Percentiles rank a stretch among this genome's conserved stretches.
phyloP scores from a whole-genome alignment of 1,140 invertebrate genomes.

The Pomacea maculata region DNA sequence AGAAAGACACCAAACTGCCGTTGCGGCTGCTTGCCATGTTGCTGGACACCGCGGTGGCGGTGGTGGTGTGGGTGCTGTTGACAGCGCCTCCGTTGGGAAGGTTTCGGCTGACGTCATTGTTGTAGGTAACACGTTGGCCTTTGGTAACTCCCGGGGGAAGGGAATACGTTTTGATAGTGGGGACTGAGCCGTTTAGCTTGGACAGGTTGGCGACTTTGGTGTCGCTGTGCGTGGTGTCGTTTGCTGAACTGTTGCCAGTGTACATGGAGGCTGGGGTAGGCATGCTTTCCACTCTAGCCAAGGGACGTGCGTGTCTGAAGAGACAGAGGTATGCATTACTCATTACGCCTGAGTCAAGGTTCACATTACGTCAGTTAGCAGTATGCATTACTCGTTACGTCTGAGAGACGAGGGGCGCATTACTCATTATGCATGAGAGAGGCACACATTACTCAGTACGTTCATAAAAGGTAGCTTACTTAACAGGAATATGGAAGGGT shows the following conservation, averaged over 20 bases:
- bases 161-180: neutral
- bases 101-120: neutral
- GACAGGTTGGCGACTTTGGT: neutral
- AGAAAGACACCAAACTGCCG: constrained; percentile 1
- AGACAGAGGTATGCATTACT: too few species aligned
- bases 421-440: too few species aligned
- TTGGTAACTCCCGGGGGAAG: neutral
- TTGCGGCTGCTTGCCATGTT: neutral
- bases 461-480: too few species aligned
- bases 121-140: neutral
- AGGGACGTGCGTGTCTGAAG: too few species aligned
- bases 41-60: neutral
- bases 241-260: neutral
- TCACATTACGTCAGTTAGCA: too few species aligned
- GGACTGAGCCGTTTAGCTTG: too few species aligned
- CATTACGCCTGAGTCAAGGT: too few species aligned
- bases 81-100: neutral
- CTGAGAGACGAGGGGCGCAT: too few species aligned
- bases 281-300: neutral
- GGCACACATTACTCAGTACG: too few species aligned
- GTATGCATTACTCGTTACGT: too few species aligned
- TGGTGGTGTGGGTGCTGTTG: neutral
- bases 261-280: neutral
- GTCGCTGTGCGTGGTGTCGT: neutral
- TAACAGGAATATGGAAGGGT: too few species aligned